Conservation (phyloP, 2,888 invertebrate species). For the Cerceris rybyensis region DNA sequence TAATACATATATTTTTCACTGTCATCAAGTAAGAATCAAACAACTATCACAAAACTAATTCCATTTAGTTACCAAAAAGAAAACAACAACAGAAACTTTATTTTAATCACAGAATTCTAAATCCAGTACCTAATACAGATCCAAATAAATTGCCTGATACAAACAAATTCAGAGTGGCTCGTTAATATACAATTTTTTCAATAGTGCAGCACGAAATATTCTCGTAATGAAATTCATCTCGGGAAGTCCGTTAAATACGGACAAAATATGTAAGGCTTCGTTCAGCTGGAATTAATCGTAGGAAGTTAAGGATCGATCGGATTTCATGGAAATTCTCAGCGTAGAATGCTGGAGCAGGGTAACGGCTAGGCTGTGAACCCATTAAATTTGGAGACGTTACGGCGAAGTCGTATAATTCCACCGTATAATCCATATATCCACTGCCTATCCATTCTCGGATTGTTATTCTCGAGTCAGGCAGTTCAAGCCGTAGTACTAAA, state of each 20-base stretch:
- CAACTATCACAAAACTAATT: too few relatives aligned
- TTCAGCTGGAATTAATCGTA: conserved; percentile 37
- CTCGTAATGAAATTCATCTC: too few relatives aligned
- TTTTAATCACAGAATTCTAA: too few relatives aligned
- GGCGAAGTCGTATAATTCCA: conserved; percentile 62
- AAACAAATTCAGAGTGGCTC: too few relatives aligned
- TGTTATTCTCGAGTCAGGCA: conserved; percentile 57
- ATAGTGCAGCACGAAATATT: too few relatives aligned
- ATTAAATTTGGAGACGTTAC: conserved; percentile 62
- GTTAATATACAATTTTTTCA: too few relatives aligned
- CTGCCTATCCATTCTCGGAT: conserved; percentile 63
- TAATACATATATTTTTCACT: too few relatives aligned
- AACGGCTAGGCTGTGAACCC: conserved; percentile 40
- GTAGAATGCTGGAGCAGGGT: conserved; percentile 29
- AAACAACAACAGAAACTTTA: too few relatives aligned
- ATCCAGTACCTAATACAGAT: too few relatives aligned
- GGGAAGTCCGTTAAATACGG: neutral
- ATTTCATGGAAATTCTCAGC: conserved; percentile 30
- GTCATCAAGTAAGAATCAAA: too few relatives aligned
- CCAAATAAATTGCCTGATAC: too few relatives aligned
- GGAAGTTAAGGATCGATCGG: conserved; percentile 62
- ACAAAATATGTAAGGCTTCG: conserved; percentile 31
- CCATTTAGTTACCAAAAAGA: too few relatives aligned
- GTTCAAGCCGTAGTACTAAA: conserved; percentile 54
- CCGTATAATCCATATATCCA: conserved; percentile 65